phyloP scores from a whole-genome alignment of 2,888 invertebrate genomes.

The Pecten maximus region DNA sequence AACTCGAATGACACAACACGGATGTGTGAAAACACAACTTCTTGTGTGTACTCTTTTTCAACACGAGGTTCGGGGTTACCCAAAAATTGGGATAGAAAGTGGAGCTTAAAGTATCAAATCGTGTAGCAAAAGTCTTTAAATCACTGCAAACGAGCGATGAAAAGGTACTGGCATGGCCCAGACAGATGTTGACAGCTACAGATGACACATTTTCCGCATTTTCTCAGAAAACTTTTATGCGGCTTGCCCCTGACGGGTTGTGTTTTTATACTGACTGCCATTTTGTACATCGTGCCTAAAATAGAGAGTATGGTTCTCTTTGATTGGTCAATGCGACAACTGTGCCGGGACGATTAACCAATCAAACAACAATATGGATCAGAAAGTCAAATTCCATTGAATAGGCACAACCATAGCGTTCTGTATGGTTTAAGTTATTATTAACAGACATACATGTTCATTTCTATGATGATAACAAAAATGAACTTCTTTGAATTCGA shows the following conservation, averaged over 20 bases:
- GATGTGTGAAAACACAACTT: not conserved
- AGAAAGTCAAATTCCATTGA: not conserved
- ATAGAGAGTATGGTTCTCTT: constrained; percentile 66
- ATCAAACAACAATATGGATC: not conserved
- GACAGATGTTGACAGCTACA: not conserved
- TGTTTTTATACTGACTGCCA: constrained; percentile 99
- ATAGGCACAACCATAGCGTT: too few species aligned
- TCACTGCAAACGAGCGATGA: not conserved
- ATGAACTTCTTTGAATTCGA: too few species aligned
- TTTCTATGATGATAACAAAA: too few species aligned
- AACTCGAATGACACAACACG: not conserved
- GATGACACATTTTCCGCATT: not conserved
- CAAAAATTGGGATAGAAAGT: not conserved
- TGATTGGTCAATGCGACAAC: constrained; percentile 64
- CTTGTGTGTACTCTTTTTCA: not conserved
- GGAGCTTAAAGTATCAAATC: constrained; percentile 24
- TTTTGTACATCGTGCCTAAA: constrained; percentile 86
- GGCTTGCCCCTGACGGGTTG: constrained; percentile 84
- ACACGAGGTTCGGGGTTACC: not conserved
- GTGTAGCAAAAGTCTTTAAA: not conserved
- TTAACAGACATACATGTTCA: too few species aligned
- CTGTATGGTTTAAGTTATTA: too few species aligned
- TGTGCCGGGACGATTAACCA: not conserved
- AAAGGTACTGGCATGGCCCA: not conserved
- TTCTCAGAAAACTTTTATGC: constrained; percentile 54